These are phyloP conservation scores for Coendou prehensilis DNA, from an alignment of 2,797 vertebrate species.

Conservation along the genomic window DNA sequence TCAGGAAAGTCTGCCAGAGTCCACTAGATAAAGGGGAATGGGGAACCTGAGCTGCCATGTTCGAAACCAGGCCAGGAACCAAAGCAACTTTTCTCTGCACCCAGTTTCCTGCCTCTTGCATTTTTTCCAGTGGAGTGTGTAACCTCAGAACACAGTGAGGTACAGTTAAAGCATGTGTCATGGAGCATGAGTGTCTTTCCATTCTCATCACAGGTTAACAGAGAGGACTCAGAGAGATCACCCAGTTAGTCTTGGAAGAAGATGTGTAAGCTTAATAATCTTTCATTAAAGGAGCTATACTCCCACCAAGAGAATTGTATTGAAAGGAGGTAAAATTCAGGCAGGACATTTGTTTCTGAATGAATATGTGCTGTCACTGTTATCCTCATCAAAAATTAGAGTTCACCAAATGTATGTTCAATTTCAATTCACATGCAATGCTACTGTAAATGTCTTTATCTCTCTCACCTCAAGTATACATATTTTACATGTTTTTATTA, in stretches of 20 bases:
- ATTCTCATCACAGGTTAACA: conserved; percentile 78
- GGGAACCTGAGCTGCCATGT: accelerated
- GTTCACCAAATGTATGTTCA: neutral
- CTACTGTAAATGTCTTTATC: neutral
- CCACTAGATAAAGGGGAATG: neutral
- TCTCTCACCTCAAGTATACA: neutral
- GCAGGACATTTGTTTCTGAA: conserved; percentile 7
- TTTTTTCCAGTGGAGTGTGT: neutral
- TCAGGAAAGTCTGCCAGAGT: neutral
- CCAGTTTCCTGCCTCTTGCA: neutral
- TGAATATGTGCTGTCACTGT: neutral
- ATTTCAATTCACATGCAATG: neutral
- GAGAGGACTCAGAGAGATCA: conserved; percentile 53
- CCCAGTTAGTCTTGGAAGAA: conserved; percentile 70
- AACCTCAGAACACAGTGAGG: neutral
- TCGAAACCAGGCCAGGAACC: neutral
- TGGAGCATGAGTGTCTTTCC: conserved; percentile 59
- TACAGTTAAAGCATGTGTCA: conserved; percentile 65
- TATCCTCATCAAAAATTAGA: neutral
- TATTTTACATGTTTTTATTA: neutral
- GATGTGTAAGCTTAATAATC: neutral
- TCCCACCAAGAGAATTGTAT: neutral
- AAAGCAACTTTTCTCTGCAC: neutral
- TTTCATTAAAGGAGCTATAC: conserved; percentile 20
- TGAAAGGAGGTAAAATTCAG: conserved; percentile 1